Conservation (phyloP, 2,797 vertebrate species). For the Spinibarbus caldwelli region DNA sequence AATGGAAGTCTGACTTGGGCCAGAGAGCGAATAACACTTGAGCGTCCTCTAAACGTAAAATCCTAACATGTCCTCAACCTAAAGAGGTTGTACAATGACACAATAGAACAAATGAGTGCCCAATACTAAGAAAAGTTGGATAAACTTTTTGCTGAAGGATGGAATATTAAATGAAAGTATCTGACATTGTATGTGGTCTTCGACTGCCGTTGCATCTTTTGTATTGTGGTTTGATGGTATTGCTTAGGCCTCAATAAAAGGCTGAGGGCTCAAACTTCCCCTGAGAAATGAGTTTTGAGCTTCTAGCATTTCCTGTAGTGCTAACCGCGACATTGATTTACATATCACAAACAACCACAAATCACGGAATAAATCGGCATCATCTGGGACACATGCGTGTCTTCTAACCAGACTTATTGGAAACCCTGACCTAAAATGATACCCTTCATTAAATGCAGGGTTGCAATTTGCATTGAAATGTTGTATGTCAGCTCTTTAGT, state of each 20-base stretch:
- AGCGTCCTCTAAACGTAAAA: not conserved
- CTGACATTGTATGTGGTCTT: slow-evolving; percentile 19
- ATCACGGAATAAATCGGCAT: slow-evolving; percentile 45
- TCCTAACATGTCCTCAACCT: slow-evolving; percentile 8
- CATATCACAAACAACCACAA: slow-evolving; percentile 50
- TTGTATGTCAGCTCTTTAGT: slow-evolving; percentile 30
- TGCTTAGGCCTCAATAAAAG: slow-evolving; percentile 24
- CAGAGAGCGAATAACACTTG: slow-evolving; percentile 32
- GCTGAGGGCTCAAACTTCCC: slow-evolving; percentile 1
- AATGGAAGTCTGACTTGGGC: not conserved
- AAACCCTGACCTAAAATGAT: slow-evolving; percentile 48
- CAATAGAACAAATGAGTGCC: not conserved
- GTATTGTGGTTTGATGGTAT: slow-evolving; percentile 36
- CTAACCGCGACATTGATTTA: slow-evolving; percentile 42
- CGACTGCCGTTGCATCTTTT: slow-evolving; percentile 18
- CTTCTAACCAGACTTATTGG: slow-evolving; percentile 35
- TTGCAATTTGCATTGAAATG: slow-evolving; percentile 33
- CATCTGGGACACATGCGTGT: slow-evolving; percentile 36
- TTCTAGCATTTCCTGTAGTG: slow-evolving; percentile 41
- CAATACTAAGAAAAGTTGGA: not conserved
- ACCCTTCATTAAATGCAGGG: slow-evolving; percentile 40
- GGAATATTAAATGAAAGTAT: slow-evolving; percentile 4
- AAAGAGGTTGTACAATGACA: not conserved
- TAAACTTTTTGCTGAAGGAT: not conserved
- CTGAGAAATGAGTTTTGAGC: slow-evolving; percentile 34